Evolutionary conservation across 2,113 vertebrate species (phyloP).

Genomic region (Sinocyclocheilus anshuiensis): DNA sequence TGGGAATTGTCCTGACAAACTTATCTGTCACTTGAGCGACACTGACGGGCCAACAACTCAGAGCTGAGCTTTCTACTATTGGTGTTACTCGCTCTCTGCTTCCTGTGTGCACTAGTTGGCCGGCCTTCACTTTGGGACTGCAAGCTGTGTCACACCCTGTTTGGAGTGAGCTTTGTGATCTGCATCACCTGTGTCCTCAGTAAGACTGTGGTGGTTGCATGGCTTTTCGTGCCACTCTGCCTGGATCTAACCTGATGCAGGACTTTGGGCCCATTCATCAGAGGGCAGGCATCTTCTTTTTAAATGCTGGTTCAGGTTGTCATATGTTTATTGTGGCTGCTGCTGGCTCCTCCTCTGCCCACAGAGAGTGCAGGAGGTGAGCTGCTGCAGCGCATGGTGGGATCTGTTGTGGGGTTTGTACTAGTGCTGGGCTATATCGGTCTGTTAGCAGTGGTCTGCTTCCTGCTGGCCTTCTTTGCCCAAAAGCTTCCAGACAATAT

Average conservation of each 20-base stretch:
- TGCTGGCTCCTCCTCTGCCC: slow-evolving; percentile 57
- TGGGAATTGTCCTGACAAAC: slow-evolving; percentile 58
- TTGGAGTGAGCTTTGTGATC: slow-evolving; percentile 67
- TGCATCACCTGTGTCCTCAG: slow-evolving; percentile 66
- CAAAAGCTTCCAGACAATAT: slow-evolving; percentile 65
- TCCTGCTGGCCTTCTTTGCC: slow-evolving; percentile 64
- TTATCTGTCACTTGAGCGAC: slow-evolving; percentile 55
- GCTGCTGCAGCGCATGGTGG: slow-evolving; percentile 62
- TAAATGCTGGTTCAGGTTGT: slow-evolving; percentile 63
- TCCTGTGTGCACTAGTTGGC: slow-evolving; percentile 60
- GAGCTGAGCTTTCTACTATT: slow-evolving; percentile 66
- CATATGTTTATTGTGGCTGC: slow-evolving; percentile 66
- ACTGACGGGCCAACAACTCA: slow-evolving; percentile 62
- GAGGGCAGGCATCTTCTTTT: slow-evolving; percentile 57
- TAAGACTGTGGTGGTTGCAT: slow-evolving; percentile 64
- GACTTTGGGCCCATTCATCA: slow-evolving; percentile 63
- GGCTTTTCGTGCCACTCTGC: slow-evolving; percentile 62
- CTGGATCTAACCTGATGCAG: slow-evolving; percentile 57
- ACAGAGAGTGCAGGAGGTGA: slow-evolving; percentile 55
- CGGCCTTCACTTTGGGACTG: slow-evolving; percentile 59
- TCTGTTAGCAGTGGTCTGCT: slow-evolving; percentile 61
- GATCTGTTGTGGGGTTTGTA: slow-evolving; percentile 61
- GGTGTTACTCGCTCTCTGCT: slow-evolving; percentile 62
- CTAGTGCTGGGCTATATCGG: slow-evolving; percentile 64
- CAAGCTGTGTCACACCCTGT: slow-evolving; percentile 64